Conservation (phyloP, 1,140 invertebrate species). For the Gonatopus flavifemur region DNA sequence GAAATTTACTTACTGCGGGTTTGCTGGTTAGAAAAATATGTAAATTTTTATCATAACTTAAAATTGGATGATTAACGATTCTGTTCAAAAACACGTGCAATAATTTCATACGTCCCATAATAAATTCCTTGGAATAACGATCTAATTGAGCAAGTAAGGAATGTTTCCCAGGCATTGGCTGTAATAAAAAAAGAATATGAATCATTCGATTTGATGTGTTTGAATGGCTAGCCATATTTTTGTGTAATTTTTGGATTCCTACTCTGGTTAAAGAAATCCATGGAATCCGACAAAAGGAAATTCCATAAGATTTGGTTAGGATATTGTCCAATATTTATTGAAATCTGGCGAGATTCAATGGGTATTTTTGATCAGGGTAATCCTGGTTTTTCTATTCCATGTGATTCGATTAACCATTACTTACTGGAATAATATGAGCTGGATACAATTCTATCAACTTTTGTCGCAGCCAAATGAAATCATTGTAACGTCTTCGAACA, state of each 20-base stretch:
- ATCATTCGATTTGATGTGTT: too few relatives aligned
- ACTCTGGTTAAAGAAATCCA: background rate
- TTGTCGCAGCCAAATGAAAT: conserved; percentile 74
- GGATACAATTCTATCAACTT: conserved; percentile 68
- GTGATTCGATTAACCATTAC: conserved; percentile 16
- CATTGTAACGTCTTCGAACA: conserved; percentile 73
- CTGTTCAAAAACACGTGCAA: conserved; percentile 71
- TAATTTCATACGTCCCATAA: conserved; percentile 69
- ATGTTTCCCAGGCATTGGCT: conserved; percentile 77
- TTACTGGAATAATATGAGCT: conserved; percentile 71
- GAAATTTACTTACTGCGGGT: conserved; percentile 60
- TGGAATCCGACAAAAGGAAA: background rate
- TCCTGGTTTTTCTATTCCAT: too few relatives aligned
- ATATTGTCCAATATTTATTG: background rate
- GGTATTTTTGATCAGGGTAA: too few relatives aligned
- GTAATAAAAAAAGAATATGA: conserved; percentile 37
- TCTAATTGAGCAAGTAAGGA: conserved; percentile 71
- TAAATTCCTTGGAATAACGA: conserved; percentile 76
- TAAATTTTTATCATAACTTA: conserved; percentile 71
- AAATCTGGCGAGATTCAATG: background rate
- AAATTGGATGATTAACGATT: conserved; percentile 69
- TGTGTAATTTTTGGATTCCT: background rate
- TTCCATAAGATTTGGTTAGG: background rate
- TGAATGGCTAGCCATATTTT: conserved; percentile 1
- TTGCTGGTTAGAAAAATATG: conserved; percentile 71